Base-by-base conservation (phyloP, 2,888 invertebrate species). In the Acanthosepion esculentum region DNA sequence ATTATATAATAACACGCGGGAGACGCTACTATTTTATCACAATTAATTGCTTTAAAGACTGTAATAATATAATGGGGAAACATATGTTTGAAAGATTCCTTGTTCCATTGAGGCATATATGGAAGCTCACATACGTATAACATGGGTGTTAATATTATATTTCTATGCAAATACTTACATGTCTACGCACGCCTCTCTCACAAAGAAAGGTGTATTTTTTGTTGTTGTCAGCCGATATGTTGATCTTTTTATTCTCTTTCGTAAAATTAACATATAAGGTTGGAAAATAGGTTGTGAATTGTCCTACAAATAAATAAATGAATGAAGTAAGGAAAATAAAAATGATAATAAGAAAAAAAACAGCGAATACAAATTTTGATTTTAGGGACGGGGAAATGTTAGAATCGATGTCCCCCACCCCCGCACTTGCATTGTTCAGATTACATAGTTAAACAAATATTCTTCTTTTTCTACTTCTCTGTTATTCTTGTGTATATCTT, bases 31-130 rank as follows among this genome's bases (percentile, higher is more conserved):
- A 33, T 78, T 78, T 78, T 78, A 78, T 78, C 12, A n/a, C 78
- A 33, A 78, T 78, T 78, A 78, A 78, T 78, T 78, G 78, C 78
- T 78, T 78, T 78, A 78, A 78, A 78, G n/a, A 78, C 78, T 78
- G 78, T 78, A 78, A 78, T n/a, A 78, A 78, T 78, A 78, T 33
- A 78, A 78, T 78, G n/a, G n/a, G n/a, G 78, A 78, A 78, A 78
- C 78, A 78, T 78, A 78, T 78, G 78, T 78, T 78, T 78, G n/a
- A 78, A 78, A 18, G 78, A 1, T n/a, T 78, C n/a, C 78, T 12
- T 78, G n/a, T 78, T n/a, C 78, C n/a, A 33, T 78, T 78, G 78
- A 78, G n/a, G 78, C 78, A 78, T 78, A 78, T n/a, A 78, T n/a
- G n/a, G 33, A 78, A 78, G 78, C 78, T 78, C n/a, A 59, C n/a